Evolutionary conservation across 2,888 invertebrate species (phyloP), one percentile per base, ranked within the genome.

Genomic region (Sesia bembeciformis): DNA sequence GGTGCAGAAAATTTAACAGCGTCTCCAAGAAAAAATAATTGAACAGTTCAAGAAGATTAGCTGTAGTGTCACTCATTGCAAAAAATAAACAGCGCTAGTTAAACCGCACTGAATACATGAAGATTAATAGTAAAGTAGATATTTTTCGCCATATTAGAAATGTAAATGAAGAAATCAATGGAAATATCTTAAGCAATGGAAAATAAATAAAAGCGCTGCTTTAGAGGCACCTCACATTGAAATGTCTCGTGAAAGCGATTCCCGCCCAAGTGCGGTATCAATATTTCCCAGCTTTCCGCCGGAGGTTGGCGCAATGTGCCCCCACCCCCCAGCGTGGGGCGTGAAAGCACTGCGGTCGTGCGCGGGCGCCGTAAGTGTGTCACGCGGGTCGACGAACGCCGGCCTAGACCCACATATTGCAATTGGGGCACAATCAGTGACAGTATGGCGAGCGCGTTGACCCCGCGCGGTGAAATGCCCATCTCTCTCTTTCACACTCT

Each of bases 351-450:
- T 58, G 77, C 76, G 78, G 67, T 67, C 78, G 76, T 78, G 81
- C 83, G 83, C 82, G 76, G 76, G 82, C 81, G 83, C 77, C 67
- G 75, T 69, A 87, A 87, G 86, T 90, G 79, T 87, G 89, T 72
- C 90, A 81, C 74, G 75, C 82, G 83, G 89, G 90, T 90, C 89
- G 84, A 83, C 84, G 90, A 86, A 85, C 88, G 89, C 86, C 87
- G 90, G 87, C 90, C 90, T 90, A 90, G 90, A 90, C 90, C 90
- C 81, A 90, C 87, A 81, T 90, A 77, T 66, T 67, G 75, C 82
- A 52, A 50, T 52, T 52, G 52, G 52, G 52, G 40, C 52, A 52
- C 40, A 89, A 90, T 90, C 88, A 86, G 90, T 88, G 71, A 87
- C 89, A 89, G 82, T 90, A 90, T 82, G 90, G 89, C 75, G 76